Conservation (phyloP, 2,888 invertebrate genomes). For the Polia nebulosa region DNA sequence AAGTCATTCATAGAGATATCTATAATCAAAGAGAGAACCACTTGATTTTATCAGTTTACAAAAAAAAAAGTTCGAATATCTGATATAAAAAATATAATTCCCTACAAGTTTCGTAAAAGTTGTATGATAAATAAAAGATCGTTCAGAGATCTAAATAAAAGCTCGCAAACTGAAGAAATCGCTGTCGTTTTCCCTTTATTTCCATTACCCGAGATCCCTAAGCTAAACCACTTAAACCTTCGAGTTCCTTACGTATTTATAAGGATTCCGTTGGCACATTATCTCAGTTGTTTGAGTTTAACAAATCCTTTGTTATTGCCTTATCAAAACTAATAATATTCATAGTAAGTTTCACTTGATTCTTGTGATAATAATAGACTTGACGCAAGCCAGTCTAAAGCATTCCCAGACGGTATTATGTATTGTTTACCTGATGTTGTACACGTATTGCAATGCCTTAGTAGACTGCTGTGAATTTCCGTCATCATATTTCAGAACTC, state of each 20-base stretch:
- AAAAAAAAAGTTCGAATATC: background rate
- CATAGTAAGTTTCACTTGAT: conserved; percentile 49
- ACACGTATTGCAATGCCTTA: conserved; percentile 13
- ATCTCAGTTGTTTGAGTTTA: conserved; percentile 28
- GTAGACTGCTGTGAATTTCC: background rate
- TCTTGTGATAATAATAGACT: conserved; percentile 55
- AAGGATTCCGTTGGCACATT: conserved; percentile 26
- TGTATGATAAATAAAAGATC: background rate
- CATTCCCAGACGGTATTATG: conserved; percentile 54
- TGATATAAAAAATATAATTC: background rate
- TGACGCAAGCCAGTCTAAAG: conserved; percentile 46
- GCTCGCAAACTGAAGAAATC: conserved; percentile 4
- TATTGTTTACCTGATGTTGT: conserved; percentile 41
- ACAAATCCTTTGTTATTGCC: conserved; percentile 51
- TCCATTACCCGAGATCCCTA: conserved; percentile 4
- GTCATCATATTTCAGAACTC: background rate
- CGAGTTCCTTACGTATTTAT: conserved; percentile 28
- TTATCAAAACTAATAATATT: conserved; percentile 49
- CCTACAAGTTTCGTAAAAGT: background rate
- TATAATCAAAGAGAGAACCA: background rate
- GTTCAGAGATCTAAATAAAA: background rate
- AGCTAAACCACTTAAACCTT: conserved; percentile 21
- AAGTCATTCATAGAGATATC: background rate
- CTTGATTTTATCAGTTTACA: background rate
- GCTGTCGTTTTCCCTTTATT: conserved; percentile 18